Base-by-base conservation (phyloP, 2,113 vertebrate genomes). In the Phrynocephalus versicolor region DNA sequence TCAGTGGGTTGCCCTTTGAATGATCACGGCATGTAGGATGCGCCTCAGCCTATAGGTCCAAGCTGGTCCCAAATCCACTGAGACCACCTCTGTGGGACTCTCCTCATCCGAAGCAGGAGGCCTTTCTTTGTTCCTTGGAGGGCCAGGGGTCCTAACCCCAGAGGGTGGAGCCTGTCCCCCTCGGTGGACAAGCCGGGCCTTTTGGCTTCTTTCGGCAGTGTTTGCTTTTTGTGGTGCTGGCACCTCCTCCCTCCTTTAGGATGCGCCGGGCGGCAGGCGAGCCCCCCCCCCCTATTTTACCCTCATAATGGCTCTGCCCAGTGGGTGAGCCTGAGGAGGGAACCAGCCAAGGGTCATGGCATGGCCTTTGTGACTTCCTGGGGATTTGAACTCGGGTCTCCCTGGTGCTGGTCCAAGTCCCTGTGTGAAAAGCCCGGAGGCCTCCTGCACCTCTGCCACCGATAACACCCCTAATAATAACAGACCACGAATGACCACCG, bases 31-130 rank as follows among this genome's bases (percentile, higher is more conserved):
- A 60, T 15, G 6, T 1, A 74, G 37, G 35, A 14, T 13, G 3
- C 23, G 25, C 35, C 23, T 76, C n/a, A 86, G 8, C 64, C 33
- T 19, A n/a, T 75, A 27, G 39, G 19, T 64, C 33, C 30, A 33
- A 74, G 39, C 37, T 82, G 23, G 76, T 33, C 14, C 86, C 81
- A 88, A 35, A 1, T 19, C 90, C n/a, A 71, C 25, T 5, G 45
- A 10, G 45, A 51, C 10, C 5, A 10, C 10, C 10, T 51, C 45
- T 51, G 45, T 6, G 45, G 5, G 45, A 5, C n/a, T n/a, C n/a
- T n/a, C n/a, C n/a, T n/a, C n/a, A n/a, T n/a, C n/a, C n/a, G n/a
- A n/a, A n/a, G n/a, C n/a, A n/a, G n/a, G n/a, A n/a, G n/a, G n/a
- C n/a, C n/a, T n/a, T n/a, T n/a, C n/a, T n/a, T n/a, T n/a, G n/a